Evolutionary conservation across 2,888 invertebrate genomes (phyloP), one percentile per base, ranked within the genome.

Genomic region (Athalia circularis): DNA sequence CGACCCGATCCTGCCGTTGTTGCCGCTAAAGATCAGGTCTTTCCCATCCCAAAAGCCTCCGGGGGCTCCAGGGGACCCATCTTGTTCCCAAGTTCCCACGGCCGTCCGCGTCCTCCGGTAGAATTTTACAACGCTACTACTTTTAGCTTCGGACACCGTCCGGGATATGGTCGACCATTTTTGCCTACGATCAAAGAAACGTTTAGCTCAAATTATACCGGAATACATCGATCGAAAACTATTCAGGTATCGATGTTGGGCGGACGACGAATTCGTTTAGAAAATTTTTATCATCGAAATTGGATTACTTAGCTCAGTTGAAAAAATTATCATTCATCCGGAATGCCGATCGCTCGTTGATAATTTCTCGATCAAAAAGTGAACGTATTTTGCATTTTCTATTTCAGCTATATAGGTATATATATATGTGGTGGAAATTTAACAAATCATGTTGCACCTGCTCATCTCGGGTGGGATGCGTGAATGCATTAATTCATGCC

Each of bases 361-460:
- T 48, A 65, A 47, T 48, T 3, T 47, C 65, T 6, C 15, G 13
- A 65, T n/a, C 5, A 13, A 11, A 11, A 59, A 59, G 59, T 4
- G 4, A 11, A 59, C 29, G 29, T 29, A 29, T 29, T 29, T 29
- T 2, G 29, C 29, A 29, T 29, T 29, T 29, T 29, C 29, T 29
- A 29, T 29, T 29, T 29, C 29, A 29, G 29, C 29, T 29, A 29
- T 29, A n/a, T n/a, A n/a, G n/a, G n/a, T n/a, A n/a, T n/a, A 29
- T 29, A 2, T 29, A 29, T 29, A 29, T 29, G 29, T 29, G 29
- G 29, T 29, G 29, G 29, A 9, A 72, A 83, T 82, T 77, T 81
- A 68, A 80, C 80, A 81, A 85, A 85, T 84, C 84, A 84, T 80
- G 80, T 79, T 84, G 81, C 85, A 85, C 85, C 85, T 86, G 86